A percentile compares a stretch with the other conserved stretches of the same genome.
Evolutionary conservation across 2,797 vertebrate genomes (phyloP).

Genomic region (Dendrocincla fuliginosa): DNA sequence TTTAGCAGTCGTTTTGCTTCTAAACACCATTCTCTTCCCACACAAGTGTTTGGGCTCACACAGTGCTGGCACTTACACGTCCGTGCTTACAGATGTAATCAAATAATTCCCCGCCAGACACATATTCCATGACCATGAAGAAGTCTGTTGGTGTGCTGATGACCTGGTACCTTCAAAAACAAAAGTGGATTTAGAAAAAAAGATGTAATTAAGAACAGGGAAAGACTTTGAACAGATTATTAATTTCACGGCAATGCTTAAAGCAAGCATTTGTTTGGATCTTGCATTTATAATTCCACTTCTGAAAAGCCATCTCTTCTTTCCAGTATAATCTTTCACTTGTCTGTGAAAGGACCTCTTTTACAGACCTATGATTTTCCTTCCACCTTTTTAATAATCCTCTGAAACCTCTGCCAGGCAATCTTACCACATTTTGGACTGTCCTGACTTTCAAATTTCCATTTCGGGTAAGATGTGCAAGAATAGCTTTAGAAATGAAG

Average conservation of each 20-base stretch:
- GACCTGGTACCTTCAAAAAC: slow-evolving; percentile 91
- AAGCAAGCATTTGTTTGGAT: background rate
- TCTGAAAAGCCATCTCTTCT: background rate
- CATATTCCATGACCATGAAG: slow-evolving; percentile 99
- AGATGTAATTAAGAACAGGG: rapidly evolving
- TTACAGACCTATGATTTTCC: background rate
- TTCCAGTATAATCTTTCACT: slow-evolving; percentile 2
- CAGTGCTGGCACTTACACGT: slow-evolving; percentile 81
- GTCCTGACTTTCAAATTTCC: background rate
- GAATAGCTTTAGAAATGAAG: background rate
- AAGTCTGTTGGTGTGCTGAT: slow-evolving; percentile 98
- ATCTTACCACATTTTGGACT: background rate
- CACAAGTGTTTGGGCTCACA: background rate
- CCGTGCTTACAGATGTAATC: slow-evolving; percentile 99
- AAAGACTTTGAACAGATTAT: background rate
- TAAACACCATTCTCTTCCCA: slow-evolving; percentile 10
- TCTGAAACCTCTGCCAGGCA: slow-evolving; percentile 23
- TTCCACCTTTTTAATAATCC: background rate
- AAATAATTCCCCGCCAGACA: slow-evolving; percentile 95
- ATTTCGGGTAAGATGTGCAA: background rate
- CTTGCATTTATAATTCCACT: background rate
- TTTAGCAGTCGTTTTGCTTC: background rate
- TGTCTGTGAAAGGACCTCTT: background rate
- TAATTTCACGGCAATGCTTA: background rate
- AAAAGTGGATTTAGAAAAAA: background rate